Conservation (phyloP, 2,888 invertebrate genomes). For the Hyalella azteca region DNA sequence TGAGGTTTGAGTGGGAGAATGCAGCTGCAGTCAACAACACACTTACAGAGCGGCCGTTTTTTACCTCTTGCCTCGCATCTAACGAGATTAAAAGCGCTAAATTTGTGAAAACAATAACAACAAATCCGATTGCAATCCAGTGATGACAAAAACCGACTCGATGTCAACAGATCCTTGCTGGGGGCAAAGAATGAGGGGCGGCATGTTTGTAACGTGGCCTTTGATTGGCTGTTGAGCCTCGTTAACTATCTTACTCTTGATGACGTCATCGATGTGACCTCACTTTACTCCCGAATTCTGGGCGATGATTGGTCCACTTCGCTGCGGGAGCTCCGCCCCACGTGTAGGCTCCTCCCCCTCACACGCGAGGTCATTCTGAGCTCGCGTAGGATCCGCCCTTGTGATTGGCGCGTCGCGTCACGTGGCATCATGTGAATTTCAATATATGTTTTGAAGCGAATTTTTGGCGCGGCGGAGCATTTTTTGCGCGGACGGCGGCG, state of each 20-base stretch:
- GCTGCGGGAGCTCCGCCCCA: background rate
- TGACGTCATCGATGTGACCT: slow-evolving; percentile 23
- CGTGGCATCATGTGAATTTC: slow-evolving; percentile 59
- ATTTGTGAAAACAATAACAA: slow-evolving; percentile 35
- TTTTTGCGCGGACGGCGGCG: background rate
- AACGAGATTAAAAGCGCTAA: slow-evolving; percentile 31
- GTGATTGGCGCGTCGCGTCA: slow-evolving; percentile 52
- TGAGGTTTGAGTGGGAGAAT: too few relatives aligned
- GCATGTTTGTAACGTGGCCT: slow-evolving; percentile 31
- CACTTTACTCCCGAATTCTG: background rate
- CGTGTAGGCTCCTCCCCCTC: background rate
- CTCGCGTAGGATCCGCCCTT: background rate
- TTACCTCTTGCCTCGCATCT: slow-evolving; percentile 10
- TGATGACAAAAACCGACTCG: slow-evolving; percentile 12
- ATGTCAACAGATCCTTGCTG: background rate
- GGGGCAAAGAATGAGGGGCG: background rate
- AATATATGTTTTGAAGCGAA: slow-evolving; percentile 58
- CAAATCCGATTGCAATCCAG: slow-evolving; percentile 34
- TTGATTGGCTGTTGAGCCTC: slow-evolving; percentile 26
- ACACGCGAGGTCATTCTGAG: background rate
- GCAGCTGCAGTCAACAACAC: slow-evolving; percentile 13
- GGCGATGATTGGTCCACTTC: background rate
- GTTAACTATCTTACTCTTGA: background rate
- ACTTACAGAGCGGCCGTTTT: background rate
- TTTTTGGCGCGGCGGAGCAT: slow-evolving; percentile 52